Evolutionary conservation across 1,140 invertebrate genomes (phyloP).

Genomic region (Hycleus cichorii): DNA sequence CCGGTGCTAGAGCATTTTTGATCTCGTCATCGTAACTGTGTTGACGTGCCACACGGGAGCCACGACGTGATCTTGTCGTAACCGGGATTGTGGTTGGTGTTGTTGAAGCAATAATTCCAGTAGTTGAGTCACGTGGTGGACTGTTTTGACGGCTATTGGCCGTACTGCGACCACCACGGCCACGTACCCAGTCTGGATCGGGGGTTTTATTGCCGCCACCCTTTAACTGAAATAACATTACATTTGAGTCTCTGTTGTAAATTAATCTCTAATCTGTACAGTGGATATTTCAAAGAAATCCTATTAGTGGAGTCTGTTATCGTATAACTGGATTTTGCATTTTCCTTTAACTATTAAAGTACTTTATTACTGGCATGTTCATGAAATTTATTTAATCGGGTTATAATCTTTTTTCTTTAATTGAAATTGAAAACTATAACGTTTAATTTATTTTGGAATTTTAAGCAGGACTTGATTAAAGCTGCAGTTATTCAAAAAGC

Average conservation of each 20-base stretch:
- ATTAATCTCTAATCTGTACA: not conserved
- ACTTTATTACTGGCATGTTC: too few species aligned
- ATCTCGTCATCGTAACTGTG: constrained; percentile 75
- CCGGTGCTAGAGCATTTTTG: constrained; percentile 40
- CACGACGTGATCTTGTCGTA: constrained; percentile 48
- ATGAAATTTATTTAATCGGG: too few species aligned
- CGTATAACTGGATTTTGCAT: not conserved
- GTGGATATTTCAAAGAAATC: not conserved
- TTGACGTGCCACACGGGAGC: constrained; percentile 64
- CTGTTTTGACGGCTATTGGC: constrained; percentile 45
- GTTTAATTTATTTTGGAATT: too few species aligned
- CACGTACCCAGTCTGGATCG: constrained; percentile 34
- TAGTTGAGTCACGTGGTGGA: constrained; percentile 38
- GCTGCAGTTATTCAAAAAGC: too few species aligned
- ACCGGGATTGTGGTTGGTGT: too few species aligned
- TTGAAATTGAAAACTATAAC: too few species aligned
- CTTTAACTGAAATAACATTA: constrained; percentile 33
- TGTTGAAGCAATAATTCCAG: constrained; percentile 29
- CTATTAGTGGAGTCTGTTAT: not conserved
- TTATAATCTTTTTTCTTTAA: too few species aligned
- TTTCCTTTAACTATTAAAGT: too few species aligned
- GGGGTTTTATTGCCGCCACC: constrained; percentile 32
- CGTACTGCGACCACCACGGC: constrained; percentile 42
- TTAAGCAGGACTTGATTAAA: too few species aligned
- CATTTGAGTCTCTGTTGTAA: too few species aligned